These are phyloP conservation scores for Sebastes ruberrimus DNA, from an alignment of 2,797 vertebrate genomes.

Conservation along the genomic window DNA sequence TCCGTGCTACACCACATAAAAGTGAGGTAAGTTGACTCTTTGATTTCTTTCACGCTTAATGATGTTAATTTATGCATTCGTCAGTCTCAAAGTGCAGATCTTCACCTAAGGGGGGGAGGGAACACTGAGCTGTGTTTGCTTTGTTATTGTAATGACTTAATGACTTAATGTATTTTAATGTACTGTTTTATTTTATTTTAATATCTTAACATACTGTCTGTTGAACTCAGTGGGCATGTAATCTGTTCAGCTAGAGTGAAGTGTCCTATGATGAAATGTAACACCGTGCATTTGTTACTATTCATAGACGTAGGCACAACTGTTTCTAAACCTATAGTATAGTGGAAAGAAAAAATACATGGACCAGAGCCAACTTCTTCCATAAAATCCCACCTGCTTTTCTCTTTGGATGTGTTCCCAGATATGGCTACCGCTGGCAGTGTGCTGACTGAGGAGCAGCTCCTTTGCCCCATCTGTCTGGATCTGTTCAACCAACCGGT, in stretches of 20 bases:
- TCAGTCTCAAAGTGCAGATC: neutral
- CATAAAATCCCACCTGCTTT: slow-evolving; percentile 59
- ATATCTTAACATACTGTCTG: neutral
- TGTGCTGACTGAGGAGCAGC: slow-evolving; percentile 69
- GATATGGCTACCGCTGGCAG: slow-evolving; percentile 70
- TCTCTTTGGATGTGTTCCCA: slow-evolving; percentile 65
- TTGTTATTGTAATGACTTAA: slow-evolving; percentile 15
- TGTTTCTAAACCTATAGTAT: slow-evolving; percentile 28
- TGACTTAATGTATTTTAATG: neutral
- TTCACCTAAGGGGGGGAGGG: neutral
- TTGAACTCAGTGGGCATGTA: slow-evolving; percentile 9
- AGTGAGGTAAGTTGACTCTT: slow-evolving; percentile 60
- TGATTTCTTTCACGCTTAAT: slow-evolving; percentile 17
- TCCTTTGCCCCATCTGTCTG: slow-evolving; percentile 78
- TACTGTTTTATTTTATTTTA: neutral
- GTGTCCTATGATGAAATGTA: slow-evolving; percentile 48
- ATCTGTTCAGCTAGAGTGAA: slow-evolving; percentile 18
- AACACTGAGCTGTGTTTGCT: neutral
- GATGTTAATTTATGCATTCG: slow-evolving; percentile 5
- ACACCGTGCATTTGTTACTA: slow-evolving; percentile 58
- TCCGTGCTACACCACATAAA: neutral
- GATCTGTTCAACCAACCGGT: slow-evolving; percentile 74
- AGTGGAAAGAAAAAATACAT: slow-evolving; percentile 16
- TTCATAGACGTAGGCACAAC: slow-evolving; percentile 50
- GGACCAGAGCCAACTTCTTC: slow-evolving; percentile 9